These are phyloP conservation scores for Stramonita haemastoma DNA, from an alignment of 2,888 invertebrate genomes.

Conservation along the genomic window DNA sequence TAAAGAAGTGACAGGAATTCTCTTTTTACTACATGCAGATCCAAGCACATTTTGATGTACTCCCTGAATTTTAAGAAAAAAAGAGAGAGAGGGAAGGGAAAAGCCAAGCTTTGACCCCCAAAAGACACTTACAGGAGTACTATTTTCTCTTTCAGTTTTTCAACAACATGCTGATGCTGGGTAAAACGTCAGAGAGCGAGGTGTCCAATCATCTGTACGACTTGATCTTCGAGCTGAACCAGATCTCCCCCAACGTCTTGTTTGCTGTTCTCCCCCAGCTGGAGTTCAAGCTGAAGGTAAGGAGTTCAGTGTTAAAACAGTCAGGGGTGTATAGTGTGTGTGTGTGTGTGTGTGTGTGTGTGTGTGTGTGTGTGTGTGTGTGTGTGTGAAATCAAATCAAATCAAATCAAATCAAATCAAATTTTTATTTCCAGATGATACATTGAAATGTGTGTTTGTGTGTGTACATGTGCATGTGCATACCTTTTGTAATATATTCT, in stretches of 20 bases:
- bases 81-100: too few relatives aligned
- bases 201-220: slow-evolving; percentile 85
- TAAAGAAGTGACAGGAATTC: too few relatives aligned
- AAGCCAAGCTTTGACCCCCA: too few relatives aligned
- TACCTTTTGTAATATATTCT: too few relatives aligned
- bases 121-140: too few relatives aligned
- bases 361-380: neutral
- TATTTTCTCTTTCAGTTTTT: slow-evolving; percentile 88
- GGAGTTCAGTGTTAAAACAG: neutral
- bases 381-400: neutral
- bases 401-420: too few relatives aligned
- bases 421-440: neutral
- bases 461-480: neutral
- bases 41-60: too few relatives aligned
- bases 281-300: slow-evolving; percentile 87
- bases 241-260: slow-evolving; percentile 92
- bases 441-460: neutral
- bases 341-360: neutral
- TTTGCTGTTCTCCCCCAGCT: slow-evolving; percentile 93
- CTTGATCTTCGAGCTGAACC: slow-evolving; percentile 96
- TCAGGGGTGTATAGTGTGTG: too few relatives aligned
- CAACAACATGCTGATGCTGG: slow-evolving; percentile 94
- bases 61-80: too few relatives aligned
- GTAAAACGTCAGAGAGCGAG: slow-evolving; percentile 83
- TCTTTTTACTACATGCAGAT: too few relatives aligned